Base-by-base conservation (phyloP, 2,888 invertebrate genomes). In the Brachypterus glaber region DNA sequence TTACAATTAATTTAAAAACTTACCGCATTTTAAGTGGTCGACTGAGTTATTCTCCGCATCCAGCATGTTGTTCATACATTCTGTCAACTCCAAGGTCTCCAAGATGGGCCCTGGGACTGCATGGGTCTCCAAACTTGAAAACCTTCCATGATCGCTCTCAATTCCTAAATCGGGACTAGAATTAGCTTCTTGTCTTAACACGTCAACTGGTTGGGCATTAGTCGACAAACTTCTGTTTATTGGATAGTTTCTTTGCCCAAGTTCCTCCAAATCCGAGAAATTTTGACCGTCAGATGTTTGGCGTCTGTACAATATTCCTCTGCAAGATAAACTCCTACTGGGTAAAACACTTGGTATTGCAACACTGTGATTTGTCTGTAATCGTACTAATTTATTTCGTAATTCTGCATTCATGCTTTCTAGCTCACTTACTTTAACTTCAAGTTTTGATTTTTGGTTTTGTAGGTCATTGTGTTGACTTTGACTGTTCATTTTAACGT, bases 151-250 rank as follows among this genome's bases (percentile, higher is more conserved):
- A 59, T 89, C 89, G 54, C 88, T 89, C 59, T 89, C 89, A 45
- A 90, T 89, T n/a, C 89, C 89, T 54, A 88, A 74, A 65, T 90
- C 90, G 0, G 90, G 89, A 0, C 89, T 89, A 1, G 81, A 70
- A 49, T 70, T 74, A 8, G 67, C 66, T 5, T 66, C 60, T 3
- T 53, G 48, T 12, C 66, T 46, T 21, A 63, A 64, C 4, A 51
- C 41, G 16, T 63, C 63, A 0, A 46, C 39, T 11, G 15, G 24
- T 17, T 7, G 13, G 7, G 5, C 5, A 15, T 16, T 25, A 3
- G 17, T 14, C 16, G 17, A 16, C 17, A 4, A 5, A 5, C 11
- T 27, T 21, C 9, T 5, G 21, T 21, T 21, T 7, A 21, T 11
- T 46, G 43, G 7, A 16, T 14, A 30, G 40, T 32, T 25, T 33